A percentile compares a stretch with the other conserved stretches of the same genome.
These are phyloP conservation scores for Mamestra brassicae DNA, from an alignment of 2,888 invertebrate genomes.

Conservation along the genomic window DNA sequence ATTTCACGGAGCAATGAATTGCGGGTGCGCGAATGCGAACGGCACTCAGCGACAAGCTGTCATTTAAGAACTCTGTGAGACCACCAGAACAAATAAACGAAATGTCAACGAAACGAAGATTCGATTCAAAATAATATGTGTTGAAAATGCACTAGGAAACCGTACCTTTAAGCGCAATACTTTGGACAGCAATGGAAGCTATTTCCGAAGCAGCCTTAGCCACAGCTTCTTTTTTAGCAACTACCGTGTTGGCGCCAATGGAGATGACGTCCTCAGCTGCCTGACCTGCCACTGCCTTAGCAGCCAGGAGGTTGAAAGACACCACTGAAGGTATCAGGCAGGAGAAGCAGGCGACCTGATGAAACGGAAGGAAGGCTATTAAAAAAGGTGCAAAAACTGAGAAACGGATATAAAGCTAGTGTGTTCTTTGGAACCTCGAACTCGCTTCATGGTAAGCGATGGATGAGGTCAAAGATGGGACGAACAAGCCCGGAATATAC, in stretches of 20 bases:
- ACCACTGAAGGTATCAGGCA: slow-evolving; percentile 69
- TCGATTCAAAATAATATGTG: no score
- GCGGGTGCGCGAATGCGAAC: no score
- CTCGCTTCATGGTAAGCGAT: no score
- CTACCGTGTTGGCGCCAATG: slow-evolving; percentile 4
- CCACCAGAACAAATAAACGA: not conserved
- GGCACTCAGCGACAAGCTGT: no score
- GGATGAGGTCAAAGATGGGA: no score
- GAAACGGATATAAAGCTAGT: not conserved
- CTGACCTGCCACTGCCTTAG: slow-evolving; percentile 20
- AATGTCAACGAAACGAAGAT: no score
- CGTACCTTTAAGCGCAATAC: slow-evolving; percentile 43
- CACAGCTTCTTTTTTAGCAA: slow-evolving; percentile 34
- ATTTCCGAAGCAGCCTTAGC: slow-evolving; percentile 43
- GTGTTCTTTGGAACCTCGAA: no score
- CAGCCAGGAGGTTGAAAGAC: slow-evolving; percentile 30
- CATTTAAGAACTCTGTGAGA: no score
- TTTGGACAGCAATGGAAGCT: slow-evolving; percentile 29
- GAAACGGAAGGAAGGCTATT: not conserved
- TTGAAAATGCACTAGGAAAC: not conserved
- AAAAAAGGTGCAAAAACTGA: no score
- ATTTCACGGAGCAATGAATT: no score
- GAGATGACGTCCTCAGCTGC: slow-evolving; percentile 23
- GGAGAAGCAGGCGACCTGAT: slow-evolving; percentile 76
- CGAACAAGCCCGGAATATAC: no score